Percentiles rank a stretch among this genome's conserved stretches.
phyloP scores from a whole-genome alignment of 2,888 invertebrate species.

The Pasiphila rectangulata region DNA sequence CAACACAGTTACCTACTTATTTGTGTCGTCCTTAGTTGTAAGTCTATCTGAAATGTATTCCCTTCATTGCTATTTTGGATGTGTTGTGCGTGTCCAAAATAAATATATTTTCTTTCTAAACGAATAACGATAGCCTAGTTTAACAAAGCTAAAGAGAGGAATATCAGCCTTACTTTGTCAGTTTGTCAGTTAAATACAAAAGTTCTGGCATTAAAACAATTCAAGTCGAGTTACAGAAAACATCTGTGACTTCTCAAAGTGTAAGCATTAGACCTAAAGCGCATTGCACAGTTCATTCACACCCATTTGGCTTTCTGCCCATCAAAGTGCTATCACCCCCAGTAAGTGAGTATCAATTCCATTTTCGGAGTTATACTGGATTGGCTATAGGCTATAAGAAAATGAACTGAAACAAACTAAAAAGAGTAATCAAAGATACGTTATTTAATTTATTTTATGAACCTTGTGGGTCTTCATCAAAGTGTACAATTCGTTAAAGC shows the following conservation, averaged over 20 bases:
- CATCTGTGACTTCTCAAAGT: constrained; percentile 17
- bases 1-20: no score
- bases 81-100: no score
- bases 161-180: constrained; percentile 4
- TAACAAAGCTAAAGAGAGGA: constrained; percentile 1
- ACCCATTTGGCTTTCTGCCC: constrained; percentile 29
- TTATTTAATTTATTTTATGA: no score
- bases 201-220: constrained; percentile 19
- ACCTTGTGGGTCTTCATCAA: no score
- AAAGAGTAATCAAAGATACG: no score
- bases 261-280: constrained; percentile 22
- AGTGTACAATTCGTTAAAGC: no score
- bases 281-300: constrained; percentile 25
- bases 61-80: no score
- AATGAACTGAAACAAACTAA: no score
- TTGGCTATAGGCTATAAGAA: neutral
- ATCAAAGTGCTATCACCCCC: constrained; percentile 21
- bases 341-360: constrained; percentile 20
- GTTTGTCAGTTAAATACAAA: constrained; percentile 11
- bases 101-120: no score
- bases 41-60: no score
- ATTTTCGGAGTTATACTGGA: constrained; percentile 1
- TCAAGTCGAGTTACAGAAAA: constrained; percentile 19
- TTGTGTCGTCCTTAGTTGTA: no score
- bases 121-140: neutral